phyloP scores from a whole-genome alignment of 2,113 vertebrate species.

The Microtus ochrogaster region DNA sequence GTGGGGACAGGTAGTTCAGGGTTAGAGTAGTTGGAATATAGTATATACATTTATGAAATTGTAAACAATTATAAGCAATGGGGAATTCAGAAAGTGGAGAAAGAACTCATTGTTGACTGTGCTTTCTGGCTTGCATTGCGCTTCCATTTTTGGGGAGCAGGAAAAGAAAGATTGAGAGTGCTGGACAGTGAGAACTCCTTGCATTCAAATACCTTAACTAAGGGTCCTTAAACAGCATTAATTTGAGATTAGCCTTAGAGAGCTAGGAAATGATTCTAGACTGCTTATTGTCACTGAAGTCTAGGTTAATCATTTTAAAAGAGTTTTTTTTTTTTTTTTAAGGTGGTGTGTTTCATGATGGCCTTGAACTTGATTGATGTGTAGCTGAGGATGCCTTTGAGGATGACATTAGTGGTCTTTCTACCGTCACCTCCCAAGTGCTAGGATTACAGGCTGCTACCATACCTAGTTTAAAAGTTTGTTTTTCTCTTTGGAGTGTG shows the following conservation, averaged over 20 bases:
- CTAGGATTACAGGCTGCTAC: neutral
- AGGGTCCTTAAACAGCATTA: neutral
- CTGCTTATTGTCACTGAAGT: conserved; percentile 14
- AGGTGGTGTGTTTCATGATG: neutral
- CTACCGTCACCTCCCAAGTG: neutral
- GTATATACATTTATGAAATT: neutral
- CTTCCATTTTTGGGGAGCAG: neutral
- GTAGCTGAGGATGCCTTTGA: neutral
- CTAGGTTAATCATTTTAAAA: neutral
- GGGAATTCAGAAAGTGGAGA: neutral
- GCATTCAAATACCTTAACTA: neutral
- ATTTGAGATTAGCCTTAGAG: neutral
- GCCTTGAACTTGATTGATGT: neutral
- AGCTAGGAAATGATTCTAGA: neutral
- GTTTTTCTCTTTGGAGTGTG: neutral
- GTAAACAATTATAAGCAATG: neutral
- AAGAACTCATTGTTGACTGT: neutral
- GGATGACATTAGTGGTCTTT: neutral
- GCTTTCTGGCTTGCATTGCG: neutral
- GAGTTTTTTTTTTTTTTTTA: neutral
- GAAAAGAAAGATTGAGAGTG: neutral
- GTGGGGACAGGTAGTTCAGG: no score
- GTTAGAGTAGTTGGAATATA: neutral
- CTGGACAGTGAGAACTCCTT: neutral
- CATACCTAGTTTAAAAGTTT: neutral